phyloP scores from a whole-genome alignment of 2,888 invertebrate species.

The Dicroscelio sp. region DNA sequence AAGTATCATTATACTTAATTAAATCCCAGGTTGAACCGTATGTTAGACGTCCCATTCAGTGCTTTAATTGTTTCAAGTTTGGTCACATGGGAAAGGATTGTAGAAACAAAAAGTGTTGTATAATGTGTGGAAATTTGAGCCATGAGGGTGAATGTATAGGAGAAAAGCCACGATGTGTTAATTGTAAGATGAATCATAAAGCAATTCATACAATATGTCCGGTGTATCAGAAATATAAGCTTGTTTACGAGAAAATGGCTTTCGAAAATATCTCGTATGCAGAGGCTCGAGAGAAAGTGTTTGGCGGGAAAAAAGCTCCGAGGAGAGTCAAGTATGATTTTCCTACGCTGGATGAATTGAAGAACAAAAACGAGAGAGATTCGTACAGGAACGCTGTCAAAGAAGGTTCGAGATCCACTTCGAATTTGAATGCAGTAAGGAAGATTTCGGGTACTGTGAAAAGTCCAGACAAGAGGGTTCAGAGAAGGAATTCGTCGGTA shows the following conservation, averaged over 20 bases:
- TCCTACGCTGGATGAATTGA: constrained; percentile 23
- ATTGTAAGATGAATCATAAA: constrained; percentile 50
- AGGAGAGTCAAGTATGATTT: constrained; percentile 42
- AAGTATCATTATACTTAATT: constrained; percentile 21
- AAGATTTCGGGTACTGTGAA: no score
- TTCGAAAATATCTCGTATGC: constrained; percentile 52
- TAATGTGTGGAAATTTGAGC: constrained; percentile 21
- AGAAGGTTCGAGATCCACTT: no score
- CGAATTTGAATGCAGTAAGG: no score
- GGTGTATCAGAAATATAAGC: constrained; percentile 12
- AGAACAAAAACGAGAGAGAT: background rate
- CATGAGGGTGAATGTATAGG: constrained; percentile 3
- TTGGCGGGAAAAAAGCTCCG: background rate
- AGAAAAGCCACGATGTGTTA: constrained; percentile 36
- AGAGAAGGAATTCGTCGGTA: no score
- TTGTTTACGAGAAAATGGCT: constrained; percentile 48
- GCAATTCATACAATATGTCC: constrained; percentile 12
- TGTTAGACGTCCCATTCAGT: constrained; percentile 17
- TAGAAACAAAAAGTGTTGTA: background rate
- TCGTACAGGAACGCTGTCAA: constrained; percentile 4
- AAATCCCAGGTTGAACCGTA: constrained; percentile 32
- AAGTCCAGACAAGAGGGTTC: no score
- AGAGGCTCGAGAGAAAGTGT: constrained; percentile 44
- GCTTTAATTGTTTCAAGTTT: constrained; percentile 49
- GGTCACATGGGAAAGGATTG: constrained; percentile 39